These are phyloP conservation scores for Napeogenes inachia DNA, from an alignment of 2,888 invertebrate genomes.

Conservation along the genomic window DNA sequence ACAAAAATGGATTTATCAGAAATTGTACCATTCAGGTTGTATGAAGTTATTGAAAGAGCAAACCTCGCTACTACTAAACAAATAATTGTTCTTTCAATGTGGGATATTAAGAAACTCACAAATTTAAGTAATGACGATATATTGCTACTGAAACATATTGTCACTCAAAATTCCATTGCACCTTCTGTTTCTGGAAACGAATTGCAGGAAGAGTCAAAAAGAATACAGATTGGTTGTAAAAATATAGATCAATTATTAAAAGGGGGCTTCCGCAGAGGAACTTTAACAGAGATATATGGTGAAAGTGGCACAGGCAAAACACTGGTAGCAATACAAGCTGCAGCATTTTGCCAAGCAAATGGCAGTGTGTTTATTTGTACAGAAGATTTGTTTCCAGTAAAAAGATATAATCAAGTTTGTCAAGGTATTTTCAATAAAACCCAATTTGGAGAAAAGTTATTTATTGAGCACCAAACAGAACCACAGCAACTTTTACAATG, in stretches of 20 bases:
- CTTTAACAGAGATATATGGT: conserved; percentile 88
- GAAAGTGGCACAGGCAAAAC: conserved; percentile 90
- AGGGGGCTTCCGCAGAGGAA: conserved; percentile 83
- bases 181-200: conserved; percentile 39
- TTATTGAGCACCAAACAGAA: conserved; percentile 67
- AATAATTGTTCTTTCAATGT: conserved; percentile 51
- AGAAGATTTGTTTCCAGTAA: conserved; percentile 80
- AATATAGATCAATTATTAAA: conserved; percentile 77
- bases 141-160: conserved; percentile 47
- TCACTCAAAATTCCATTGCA: conserved; percentile 44
- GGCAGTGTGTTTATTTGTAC: conserved; percentile 85
- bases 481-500: conserved; percentile 58
- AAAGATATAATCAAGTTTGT: conserved; percentile 62
- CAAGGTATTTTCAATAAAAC: conserved; percentile 33
- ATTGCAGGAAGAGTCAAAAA: conserved; percentile 35
- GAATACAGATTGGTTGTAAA: conserved; percentile 75
- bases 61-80: conserved; percentile 54
- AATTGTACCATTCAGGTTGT: conserved; percentile 49
- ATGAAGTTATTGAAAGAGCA: conserved; percentile 50
- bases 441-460: conserved; percentile 56
- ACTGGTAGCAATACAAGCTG: conserved; percentile 85
- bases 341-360: conserved; percentile 79
- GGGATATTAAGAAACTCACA: conserved; percentile 60
- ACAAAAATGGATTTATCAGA: conserved; percentile 29
- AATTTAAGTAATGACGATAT: conserved; percentile 55